phyloP scores from a whole-genome alignment of 2,888 invertebrate species.

The Ernsta delagoae region DNA sequence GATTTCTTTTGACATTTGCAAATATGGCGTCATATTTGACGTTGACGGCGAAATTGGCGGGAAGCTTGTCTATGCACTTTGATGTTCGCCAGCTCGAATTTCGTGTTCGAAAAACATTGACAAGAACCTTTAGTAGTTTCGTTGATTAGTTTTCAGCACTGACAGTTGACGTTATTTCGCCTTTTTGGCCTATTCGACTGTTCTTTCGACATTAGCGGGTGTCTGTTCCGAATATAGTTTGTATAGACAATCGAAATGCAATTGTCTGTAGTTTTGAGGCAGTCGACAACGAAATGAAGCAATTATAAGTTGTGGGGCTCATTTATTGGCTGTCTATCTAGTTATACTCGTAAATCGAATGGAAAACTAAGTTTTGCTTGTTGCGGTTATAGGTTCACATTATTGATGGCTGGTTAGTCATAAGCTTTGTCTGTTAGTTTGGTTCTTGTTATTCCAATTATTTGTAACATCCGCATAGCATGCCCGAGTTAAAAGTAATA shows the following conservation, averaged over 20 bases:
- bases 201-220: slow-evolving; percentile 47
- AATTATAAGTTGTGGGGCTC: slow-evolving; percentile 81
- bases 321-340: slow-evolving; percentile 81
- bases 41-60: slow-evolving; percentile 63
- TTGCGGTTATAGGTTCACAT: slow-evolving; percentile 61
- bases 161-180: slow-evolving; percentile 51
- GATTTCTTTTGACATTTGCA: slow-evolving; percentile 53
- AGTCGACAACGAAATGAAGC: slow-evolving; percentile 76
- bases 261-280: slow-evolving; percentile 57
- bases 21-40: slow-evolving; percentile 54
- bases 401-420: slow-evolving; percentile 41
- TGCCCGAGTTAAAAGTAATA: neutral
- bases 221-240: slow-evolving; percentile 40
- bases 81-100: slow-evolving; percentile 52
- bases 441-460: slow-evolving; percentile 8
- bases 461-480: neutral
- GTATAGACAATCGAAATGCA: slow-evolving; percentile 60
- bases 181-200: slow-evolving; percentile 46
- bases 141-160: slow-evolving; percentile 50
- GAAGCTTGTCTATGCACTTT: slow-evolving; percentile 74
- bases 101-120: slow-evolving; percentile 53
- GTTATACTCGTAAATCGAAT: slow-evolving; percentile 68
- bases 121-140: slow-evolving; percentile 49
- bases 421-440: slow-evolving; percentile 41
- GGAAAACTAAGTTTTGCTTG: slow-evolving; percentile 70